Percentiles rank a stretch among this genome's conserved stretches.
These are phyloP conservation scores for Antitype chi DNA, from an alignment of 2,888 invertebrate species.

Conservation along the genomic window DNA sequence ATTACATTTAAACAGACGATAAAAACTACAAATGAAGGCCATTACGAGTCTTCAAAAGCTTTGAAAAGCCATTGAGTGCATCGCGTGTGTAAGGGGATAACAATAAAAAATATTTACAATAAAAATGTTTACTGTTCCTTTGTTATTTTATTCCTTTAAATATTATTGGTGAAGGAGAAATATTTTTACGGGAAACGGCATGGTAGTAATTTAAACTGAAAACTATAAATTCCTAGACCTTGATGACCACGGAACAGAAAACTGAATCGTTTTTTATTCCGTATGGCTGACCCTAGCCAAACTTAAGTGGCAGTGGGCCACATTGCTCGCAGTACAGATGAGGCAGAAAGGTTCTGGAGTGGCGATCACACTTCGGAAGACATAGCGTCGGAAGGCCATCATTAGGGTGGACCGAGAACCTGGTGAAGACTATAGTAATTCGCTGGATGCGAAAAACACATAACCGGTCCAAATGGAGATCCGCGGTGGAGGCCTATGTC, in stretches of 20 bases:
- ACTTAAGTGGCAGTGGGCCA: neutral
- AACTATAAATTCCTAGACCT: neutral
- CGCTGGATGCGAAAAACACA: too few species aligned
- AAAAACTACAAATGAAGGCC: conserved; percentile 60
- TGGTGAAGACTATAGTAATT: too few species aligned
- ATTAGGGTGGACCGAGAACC: too few species aligned
- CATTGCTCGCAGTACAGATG: neutral
- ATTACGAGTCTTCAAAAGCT: conserved; percentile 79
- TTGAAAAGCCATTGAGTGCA: conserved; percentile 81
- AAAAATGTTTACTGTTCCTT: conserved; percentile 90
- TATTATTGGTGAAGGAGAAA: neutral
- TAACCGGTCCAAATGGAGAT: too few species aligned
- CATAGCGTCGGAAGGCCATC: too few species aligned
- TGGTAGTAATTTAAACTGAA: neutral
- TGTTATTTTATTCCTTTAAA: conserved; percentile 78
- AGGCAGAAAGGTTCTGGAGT: too few species aligned
- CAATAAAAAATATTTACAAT: conserved; percentile 90
- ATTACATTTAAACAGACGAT: conserved; percentile 49
- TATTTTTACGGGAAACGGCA: neutral
- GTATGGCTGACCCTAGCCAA: neutral
- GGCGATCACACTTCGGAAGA: too few species aligned
- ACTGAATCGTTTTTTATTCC: neutral
- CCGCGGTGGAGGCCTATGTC: too few species aligned
- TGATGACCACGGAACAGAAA: neutral
- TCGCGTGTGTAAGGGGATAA: conserved; percentile 86